phyloP scores from a whole-genome alignment of 2,888 invertebrate genomes.

The Drosophila imparisetae region DNA sequence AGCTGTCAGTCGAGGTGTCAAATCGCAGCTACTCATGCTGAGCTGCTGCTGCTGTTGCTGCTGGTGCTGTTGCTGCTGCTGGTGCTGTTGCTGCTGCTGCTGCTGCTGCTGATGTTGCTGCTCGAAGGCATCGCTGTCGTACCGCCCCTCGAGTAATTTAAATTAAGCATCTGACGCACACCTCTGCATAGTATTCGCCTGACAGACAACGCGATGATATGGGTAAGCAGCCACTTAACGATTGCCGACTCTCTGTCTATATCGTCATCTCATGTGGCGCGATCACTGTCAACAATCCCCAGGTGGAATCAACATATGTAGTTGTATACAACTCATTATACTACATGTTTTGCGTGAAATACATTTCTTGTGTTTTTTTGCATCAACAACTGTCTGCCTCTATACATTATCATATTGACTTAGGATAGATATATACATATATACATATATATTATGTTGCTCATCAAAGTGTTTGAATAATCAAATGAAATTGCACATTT shows the following conservation, averaged over 20 bases:
- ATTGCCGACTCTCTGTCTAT: slow-evolving; percentile 56
- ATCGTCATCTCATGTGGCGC: slow-evolving; percentile 77
- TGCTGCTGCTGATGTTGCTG: slow-evolving; percentile 20
- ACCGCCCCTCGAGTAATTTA: slow-evolving; percentile 78
- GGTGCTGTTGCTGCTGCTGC: background rate
- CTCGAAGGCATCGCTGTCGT: slow-evolving; percentile 43
- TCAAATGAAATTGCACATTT: slow-evolving; percentile 46
- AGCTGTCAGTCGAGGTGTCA: slow-evolving; percentile 85
- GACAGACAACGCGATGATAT: slow-evolving; percentile 78
- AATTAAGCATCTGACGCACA: slow-evolving; percentile 81
- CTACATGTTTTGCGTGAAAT: slow-evolving; percentile 32
- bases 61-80: slow-evolving; percentile 33
- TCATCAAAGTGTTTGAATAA: slow-evolving; percentile 26
- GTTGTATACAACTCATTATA: slow-evolving; percentile 45
- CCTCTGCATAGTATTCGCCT: slow-evolving; percentile 52
- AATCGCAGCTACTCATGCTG: slow-evolving; percentile 85
- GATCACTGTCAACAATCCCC: slow-evolving; percentile 82
- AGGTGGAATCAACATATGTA: slow-evolving; percentile 50
- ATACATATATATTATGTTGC: background rate
- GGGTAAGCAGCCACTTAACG: slow-evolving; percentile 76
- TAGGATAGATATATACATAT: background rate
- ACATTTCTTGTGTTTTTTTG: slow-evolving; percentile 18
- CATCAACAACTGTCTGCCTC: slow-evolving; percentile 12
- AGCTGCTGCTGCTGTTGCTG: slow-evolving; percentile 60
- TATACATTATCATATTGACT: slow-evolving; percentile 13